phyloP scores from a whole-genome alignment of 2,797 vertebrate genomes.

The Apogon talboti region DNA sequence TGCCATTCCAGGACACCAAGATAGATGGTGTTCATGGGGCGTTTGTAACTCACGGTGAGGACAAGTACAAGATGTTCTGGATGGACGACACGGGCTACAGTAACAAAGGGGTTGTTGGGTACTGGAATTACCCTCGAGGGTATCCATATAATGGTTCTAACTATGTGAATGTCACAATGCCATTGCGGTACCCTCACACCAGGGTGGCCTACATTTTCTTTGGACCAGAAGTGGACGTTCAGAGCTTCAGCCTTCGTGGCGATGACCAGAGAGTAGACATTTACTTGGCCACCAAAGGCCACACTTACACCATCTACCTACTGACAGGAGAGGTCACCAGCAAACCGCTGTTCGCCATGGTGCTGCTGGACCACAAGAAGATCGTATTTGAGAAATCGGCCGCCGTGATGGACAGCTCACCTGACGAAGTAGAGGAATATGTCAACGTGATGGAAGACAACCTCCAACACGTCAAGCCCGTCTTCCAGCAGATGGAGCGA shows the following conservation, averaged over 20 bases:
- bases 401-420: constrained; percentile 63
- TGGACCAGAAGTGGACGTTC: constrained; percentile 90
- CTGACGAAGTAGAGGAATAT: constrained; percentile 90
- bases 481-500: constrained; percentile 95
- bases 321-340: constrained; percentile 86
- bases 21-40: constrained; percentile 90
- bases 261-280: constrained; percentile 90
- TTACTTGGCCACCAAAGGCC: constrained; percentile 88
- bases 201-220: constrained; percentile 93
- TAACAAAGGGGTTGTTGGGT: constrained; percentile 86
- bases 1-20: constrained; percentile 87
- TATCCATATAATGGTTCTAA: constrained; percentile 96
- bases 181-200: constrained; percentile 88
- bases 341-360: constrained; percentile 89
- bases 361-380: constrained; percentile 89
- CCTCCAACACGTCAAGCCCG: constrained; percentile 92
- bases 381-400: constrained; percentile 89
- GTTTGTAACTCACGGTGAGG: constrained; percentile 86
- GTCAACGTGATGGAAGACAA: constrained; percentile 88
- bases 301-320: constrained; percentile 90
- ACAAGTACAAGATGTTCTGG: constrained; percentile 96
- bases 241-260: constrained; percentile 91
- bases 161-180: constrained; percentile 94
- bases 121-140: constrained; percentile 90
- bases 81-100: constrained; percentile 94